Base-by-base conservation (phyloP, 1,140 invertebrate species). In the Dendroctonus valens region DNA sequence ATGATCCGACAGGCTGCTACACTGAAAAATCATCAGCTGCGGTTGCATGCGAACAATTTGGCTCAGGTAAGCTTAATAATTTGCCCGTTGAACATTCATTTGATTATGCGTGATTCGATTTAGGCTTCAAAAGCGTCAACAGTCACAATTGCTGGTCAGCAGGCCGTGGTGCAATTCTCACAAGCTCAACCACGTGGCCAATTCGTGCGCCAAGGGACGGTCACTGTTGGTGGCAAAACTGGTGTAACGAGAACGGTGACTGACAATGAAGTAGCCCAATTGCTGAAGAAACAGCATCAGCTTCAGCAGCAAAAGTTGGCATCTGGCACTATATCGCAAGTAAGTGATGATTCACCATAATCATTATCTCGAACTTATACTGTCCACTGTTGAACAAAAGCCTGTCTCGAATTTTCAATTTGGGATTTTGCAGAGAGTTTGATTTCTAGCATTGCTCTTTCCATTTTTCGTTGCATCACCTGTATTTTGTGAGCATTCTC, bases 221-320 rank as follows among this genome's bases (percentile, higher is more conserved):
- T 80, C 4, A 67, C 70, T 14, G 68, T 75, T 2, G 68, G 66
- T 74, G 50, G 77, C 74, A 73, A 81, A 77, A 74, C 80, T 73
- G 79, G 72, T 37, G 81, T 78, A 57, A 82, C 79, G 66, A 83
- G 82, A 55, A 82, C 85, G 11, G 83, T 89, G 3, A 83, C 87
- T 0, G 86, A 90, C 14, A 81, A 83, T 15, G 90, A 91, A 74
- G 86, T 92, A 81, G 83, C 86, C 7, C 84, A 88, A 7, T 66
- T 91, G 12, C 76, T 91, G 0, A 90, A 91, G 69, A 81, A 85
- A 12, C 87, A 90, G 65, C 82, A 85, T 14, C 83, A 84, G 38
- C 71, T 85, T 46, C 81, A 85, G 52, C 81, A 84, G 40, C 83
- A 86, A 62, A 81, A 84, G 69, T 75, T 81, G 9, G 76, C 79